A percentile compares a stretch with the other conserved stretches of the same genome.
These are phyloP conservation scores for Scelioninae gen. 2 DNA, from an alignment of 2,888 invertebrate species.

Conservation along the genomic window DNA sequence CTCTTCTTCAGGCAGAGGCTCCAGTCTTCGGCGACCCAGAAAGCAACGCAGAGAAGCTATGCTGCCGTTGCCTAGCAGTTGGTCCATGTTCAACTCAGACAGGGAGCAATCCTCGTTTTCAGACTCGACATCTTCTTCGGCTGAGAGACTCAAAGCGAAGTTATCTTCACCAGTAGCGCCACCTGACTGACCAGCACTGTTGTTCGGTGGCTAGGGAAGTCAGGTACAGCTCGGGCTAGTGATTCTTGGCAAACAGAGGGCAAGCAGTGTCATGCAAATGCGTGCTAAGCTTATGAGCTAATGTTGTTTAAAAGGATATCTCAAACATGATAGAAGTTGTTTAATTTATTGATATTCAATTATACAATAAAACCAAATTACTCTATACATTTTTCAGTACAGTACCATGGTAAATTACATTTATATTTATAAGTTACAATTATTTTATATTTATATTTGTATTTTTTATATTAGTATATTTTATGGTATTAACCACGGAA, in stretches of 20 bases:
- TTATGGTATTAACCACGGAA: too few species aligned
- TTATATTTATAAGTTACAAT: too few species aligned
- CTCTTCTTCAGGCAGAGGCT: slow-evolving; percentile 90
- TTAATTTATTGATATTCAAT: too few species aligned
- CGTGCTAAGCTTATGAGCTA: slow-evolving; percentile 73
- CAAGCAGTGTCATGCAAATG: slow-evolving; percentile 74
- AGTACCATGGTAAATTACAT: too few species aligned
- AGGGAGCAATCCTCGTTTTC: slow-evolving; percentile 69
- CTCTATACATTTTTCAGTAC: too few species aligned
- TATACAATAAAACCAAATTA: too few species aligned
- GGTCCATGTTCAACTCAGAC: slow-evolving; percentile 73
- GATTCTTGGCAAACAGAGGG: slow-evolving; percentile 74
- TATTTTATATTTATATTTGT: too few species aligned
- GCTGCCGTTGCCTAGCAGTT: slow-evolving; percentile 67
- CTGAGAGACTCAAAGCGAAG: slow-evolving; percentile 68
- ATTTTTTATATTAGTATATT: too few species aligned
- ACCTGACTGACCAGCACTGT: slow-evolving; percentile 63
- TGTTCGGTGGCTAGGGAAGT: slow-evolving; percentile 73
- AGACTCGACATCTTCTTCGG: slow-evolving; percentile 80
- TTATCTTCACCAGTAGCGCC: slow-evolving; percentile 68
- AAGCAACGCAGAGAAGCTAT: slow-evolving; percentile 71
- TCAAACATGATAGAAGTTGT: too few species aligned
- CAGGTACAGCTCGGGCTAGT: slow-evolving; percentile 74
- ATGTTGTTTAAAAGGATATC: slow-evolving; percentile 22
- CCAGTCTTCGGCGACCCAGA: slow-evolving; percentile 83